A percentile compares a stretch with the other conserved stretches of the same genome.
Conservation (phyloP, 2,113 vertebrate genomes). For the Salminus brasiliensis region DNA sequence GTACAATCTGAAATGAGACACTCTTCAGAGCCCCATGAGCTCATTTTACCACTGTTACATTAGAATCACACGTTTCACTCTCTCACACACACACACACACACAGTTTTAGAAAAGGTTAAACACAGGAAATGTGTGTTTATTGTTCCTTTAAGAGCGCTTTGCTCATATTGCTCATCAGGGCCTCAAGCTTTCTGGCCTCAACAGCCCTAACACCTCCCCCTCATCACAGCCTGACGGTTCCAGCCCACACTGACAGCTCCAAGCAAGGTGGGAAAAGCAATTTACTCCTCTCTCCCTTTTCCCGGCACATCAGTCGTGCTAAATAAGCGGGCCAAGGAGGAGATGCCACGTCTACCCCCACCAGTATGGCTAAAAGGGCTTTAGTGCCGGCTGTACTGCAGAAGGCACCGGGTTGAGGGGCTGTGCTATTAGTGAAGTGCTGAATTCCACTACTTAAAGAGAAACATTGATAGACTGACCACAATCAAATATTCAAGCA, state of each 20-base stretch:
- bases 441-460: background rate
- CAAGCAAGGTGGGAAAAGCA: constrained; percentile 54
- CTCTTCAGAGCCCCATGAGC: too few species aligned
- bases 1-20: too few species aligned
- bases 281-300: constrained; percentile 53
- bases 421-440: too few species aligned
- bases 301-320: constrained; percentile 34
- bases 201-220: constrained; percentile 1
- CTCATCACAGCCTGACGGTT: constrained; percentile 29
- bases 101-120: background rate
- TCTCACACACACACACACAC: too few species aligned
- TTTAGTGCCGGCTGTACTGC: constrained; percentile 31
- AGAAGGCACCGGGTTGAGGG: constrained; percentile 27
- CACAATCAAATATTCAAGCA: too few species aligned
- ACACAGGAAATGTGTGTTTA: background rate
- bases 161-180: constrained; percentile 23
- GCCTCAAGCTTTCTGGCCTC: background rate
- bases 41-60: too few species aligned
- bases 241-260: constrained; percentile 25
- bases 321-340: constrained; percentile 37
- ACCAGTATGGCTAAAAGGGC: background rate
- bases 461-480: too few species aligned
- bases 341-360: constrained; percentile 32
- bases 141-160: constrained; percentile 2
- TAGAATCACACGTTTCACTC: too few species aligned